These are phyloP conservation scores for Ooceraea biroi DNA, from an alignment of 1,140 invertebrate genomes.

Conservation along the genomic window DNA sequence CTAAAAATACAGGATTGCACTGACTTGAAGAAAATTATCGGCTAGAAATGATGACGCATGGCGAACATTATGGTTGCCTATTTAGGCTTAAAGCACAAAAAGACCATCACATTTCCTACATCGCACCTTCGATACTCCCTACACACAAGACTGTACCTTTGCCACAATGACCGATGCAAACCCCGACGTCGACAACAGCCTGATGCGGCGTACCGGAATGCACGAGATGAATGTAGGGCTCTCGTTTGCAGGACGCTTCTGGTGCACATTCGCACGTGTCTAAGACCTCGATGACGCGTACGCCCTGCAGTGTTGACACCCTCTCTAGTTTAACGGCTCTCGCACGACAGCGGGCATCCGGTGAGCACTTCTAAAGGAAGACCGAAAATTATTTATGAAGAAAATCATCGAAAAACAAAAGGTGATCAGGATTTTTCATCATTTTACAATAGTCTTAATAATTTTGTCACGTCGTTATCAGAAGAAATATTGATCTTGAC, in stretches of 20 bases:
- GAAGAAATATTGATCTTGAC: too few relatives aligned
- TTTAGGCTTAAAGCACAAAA: too few relatives aligned
- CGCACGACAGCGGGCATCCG: conserved; percentile 81
- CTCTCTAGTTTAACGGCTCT: conserved; percentile 82
- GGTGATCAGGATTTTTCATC: too few relatives aligned
- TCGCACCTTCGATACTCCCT: neutral
- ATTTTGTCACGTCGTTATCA: neutral
- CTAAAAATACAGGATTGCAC: too few relatives aligned
- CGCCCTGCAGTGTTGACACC: conserved; percentile 85
- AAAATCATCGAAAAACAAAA: neutral
- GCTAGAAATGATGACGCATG: too few relatives aligned
- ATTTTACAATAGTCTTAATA: too few relatives aligned
- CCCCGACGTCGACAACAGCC: conserved; percentile 84
- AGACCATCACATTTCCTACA: too few relatives aligned
- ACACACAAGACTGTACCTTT: conserved; percentile 72
- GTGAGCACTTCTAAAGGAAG: conserved; percentile 80
- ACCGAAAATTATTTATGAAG: neutral
- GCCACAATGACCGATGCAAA: conserved; percentile 84
- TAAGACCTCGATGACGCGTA: conserved; percentile 82
- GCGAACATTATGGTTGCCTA: too few relatives aligned
- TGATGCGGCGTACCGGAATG: conserved; percentile 86
- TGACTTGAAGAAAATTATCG: too few relatives aligned
- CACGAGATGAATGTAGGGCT: conserved; percentile 82
- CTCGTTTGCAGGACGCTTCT: conserved; percentile 81
- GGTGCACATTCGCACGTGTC: conserved; percentile 85